phyloP scores from a whole-genome alignment of 2,888 invertebrate genomes.

The Pollenia griseotomentosa region DNA sequence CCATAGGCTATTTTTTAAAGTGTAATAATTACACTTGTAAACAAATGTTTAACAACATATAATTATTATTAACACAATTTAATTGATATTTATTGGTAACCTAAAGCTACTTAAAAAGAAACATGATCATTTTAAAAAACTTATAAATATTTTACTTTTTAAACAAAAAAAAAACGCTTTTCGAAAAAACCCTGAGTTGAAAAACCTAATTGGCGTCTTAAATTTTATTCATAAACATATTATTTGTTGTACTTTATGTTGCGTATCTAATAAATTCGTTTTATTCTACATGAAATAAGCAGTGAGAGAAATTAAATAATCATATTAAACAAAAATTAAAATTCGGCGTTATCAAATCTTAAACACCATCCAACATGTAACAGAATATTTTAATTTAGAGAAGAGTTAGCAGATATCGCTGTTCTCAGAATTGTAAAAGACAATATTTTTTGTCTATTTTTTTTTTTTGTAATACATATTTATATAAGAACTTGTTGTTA shows the following conservation, averaged over 20 bases:
- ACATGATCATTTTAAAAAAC: background rate
- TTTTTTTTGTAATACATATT: too few species aligned
- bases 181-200: constrained; percentile 35
- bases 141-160: background rate
- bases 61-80: background rate
- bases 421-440: too few species aligned
- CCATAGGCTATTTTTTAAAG: background rate
- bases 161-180: background rate
- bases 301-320: background rate
- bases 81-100: background rate
- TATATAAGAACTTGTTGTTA: too few species aligned
- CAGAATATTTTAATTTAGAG: too few species aligned
- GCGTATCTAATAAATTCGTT: constrained; percentile 57
- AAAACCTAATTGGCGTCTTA: constrained; percentile 47
- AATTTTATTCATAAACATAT: constrained; percentile 13
- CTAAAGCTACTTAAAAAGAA: background rate
- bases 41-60: constrained; percentile 2
- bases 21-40: background rate
- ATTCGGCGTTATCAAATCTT: too few species aligned
- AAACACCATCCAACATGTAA: too few species aligned
- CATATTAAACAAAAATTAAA: too few species aligned
- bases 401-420: too few species aligned
- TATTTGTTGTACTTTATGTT: constrained; percentile 42
- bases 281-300: background rate
- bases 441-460: too few species aligned